Evolutionary conservation across 2,113 vertebrate genomes (phyloP), one percentile per base, ranked within the genome.

Genomic region (Bubo scandiacus): DNA sequence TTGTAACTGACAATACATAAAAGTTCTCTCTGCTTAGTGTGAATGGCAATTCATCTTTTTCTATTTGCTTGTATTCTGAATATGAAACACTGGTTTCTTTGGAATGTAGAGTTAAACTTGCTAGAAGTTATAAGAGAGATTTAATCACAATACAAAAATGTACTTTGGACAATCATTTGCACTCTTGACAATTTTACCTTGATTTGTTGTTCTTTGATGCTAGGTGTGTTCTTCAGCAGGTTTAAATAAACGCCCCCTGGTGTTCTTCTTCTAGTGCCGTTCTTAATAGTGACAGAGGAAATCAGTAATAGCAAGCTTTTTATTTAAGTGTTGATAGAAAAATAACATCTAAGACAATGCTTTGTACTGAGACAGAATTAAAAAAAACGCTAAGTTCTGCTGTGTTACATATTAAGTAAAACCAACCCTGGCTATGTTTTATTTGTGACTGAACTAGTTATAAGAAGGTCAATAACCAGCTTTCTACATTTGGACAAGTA

Each of bases 201-300:
- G 74, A 99, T 96, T 95, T 99, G 99, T 3, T 98, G 96, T 74
- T 98, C 98, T 63, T 98, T 99, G 97, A 99, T 97, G 92, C 99
- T 99, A 10, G 99, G 99, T 9, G 99, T 99, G 94, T 98, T 99
- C 97, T 99, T 99, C 94, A 99, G 96, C 43, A 99, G 97, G 95
- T 99, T 99, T 89, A 99, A 98, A 95, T 99, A 99, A 63, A 99
- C 99, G 2, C 99, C 99, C 5, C 99, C 99, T 6, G 99, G 99
- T 15, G 99, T 99, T 92, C 99, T 98, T 83, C 99, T 98, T 95
- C 99, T 98, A 94, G 98, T 99, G 88, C 99, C 99, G 12, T 99
- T 99, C 99, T 99, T 95, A 65, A 96, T 6, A 96, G 58, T 6
- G 20, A 96, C 94, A 84, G 61, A 62, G 65, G n/a, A 80, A 82